Percentiles rank a stretch among this genome's conserved stretches.
Conservation (phyloP, 2,888 invertebrate genomes). For the Siphonodentalium dalli region DNA sequence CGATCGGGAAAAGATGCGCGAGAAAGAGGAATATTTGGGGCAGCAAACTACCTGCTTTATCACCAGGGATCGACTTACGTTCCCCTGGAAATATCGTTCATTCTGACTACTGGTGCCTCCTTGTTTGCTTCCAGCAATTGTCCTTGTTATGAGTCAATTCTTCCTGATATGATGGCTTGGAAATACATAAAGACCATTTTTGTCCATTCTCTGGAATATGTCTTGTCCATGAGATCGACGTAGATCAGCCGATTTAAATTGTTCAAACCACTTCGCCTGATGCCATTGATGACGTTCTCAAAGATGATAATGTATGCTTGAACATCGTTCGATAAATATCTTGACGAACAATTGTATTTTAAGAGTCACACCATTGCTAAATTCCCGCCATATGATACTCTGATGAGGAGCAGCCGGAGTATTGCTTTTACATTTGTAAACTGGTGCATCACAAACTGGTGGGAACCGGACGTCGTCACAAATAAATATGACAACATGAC, state of each 20-base stretch:
- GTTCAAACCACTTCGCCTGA: conserved; percentile 10
- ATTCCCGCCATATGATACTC: conserved; percentile 5
- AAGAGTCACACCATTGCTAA: conserved; percentile 3
- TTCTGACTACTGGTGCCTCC: conserved; percentile 11
- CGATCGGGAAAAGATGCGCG: too few species aligned
- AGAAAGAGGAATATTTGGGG: conserved; percentile 7
- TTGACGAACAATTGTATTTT: conserved; percentile 12
- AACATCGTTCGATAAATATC: neutral
- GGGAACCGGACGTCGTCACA: conserved; percentile 26
- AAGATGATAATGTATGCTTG: neutral
- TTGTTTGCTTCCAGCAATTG: conserved; percentile 9
- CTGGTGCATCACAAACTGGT: conserved; percentile 13
- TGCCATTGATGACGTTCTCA: conserved; percentile 4
- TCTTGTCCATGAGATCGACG: neutral
- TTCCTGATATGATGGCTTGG: conserved; percentile 10
- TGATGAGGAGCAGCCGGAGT: conserved; percentile 11
- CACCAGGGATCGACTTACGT: conserved; percentile 9
- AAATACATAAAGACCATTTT: conserved; percentile 14
- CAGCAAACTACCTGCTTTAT: too few species aligned
- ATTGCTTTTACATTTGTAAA: conserved; percentile 3
- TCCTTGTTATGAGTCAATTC: conserved; percentile 20
- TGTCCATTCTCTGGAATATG: neutral
- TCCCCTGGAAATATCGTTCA: conserved; percentile 8
- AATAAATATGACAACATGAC: conserved; percentile 23
- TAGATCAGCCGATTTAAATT: conserved; percentile 14